phyloP scores from a whole-genome alignment of 2,113 vertebrate species.

The Nettapus auritus region DNA sequence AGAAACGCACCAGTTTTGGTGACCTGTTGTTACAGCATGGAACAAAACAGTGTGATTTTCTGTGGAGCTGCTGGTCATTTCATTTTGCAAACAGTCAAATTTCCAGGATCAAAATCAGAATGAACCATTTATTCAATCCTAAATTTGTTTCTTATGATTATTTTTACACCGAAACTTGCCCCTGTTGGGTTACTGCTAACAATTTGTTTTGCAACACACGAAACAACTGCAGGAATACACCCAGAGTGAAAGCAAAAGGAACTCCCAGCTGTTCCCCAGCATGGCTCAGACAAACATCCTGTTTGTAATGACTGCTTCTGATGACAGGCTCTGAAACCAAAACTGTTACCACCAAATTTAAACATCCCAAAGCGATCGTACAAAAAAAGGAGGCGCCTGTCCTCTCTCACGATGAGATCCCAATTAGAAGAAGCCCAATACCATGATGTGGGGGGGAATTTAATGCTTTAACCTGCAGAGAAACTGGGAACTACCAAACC shows the following conservation, averaged over 20 bases:
- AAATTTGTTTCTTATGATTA: neutral
- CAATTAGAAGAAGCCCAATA: neutral
- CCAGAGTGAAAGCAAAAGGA: neutral
- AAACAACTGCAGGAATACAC: neutral
- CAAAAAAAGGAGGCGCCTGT: neutral
- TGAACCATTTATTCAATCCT: neutral
- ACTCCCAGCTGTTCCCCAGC: slow-evolving; percentile 30
- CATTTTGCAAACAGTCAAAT: neutral
- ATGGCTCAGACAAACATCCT: slow-evolving; percentile 41
- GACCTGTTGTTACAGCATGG: no score
- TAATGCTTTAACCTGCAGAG: neutral
- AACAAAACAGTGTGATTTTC: neutral
- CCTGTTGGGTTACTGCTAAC: neutral
- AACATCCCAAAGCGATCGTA: slow-evolving; percentile 7
- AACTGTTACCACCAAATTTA: slow-evolving; percentile 65
- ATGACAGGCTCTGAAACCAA: slow-evolving; percentile 45
- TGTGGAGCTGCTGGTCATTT: fast-evolving
- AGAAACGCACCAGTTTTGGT: neutral
- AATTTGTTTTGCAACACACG: neutral
- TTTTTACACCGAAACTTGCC: neutral
- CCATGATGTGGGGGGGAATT: fast-evolving
- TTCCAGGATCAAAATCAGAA: fast-evolving
- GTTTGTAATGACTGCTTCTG: slow-evolving; percentile 29
- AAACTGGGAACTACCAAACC: neutral
- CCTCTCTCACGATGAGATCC: neutral